Evolutionary conservation across 2,888 invertebrate genomes (phyloP).

Genomic region (Dicyrtomina minuta): DNA sequence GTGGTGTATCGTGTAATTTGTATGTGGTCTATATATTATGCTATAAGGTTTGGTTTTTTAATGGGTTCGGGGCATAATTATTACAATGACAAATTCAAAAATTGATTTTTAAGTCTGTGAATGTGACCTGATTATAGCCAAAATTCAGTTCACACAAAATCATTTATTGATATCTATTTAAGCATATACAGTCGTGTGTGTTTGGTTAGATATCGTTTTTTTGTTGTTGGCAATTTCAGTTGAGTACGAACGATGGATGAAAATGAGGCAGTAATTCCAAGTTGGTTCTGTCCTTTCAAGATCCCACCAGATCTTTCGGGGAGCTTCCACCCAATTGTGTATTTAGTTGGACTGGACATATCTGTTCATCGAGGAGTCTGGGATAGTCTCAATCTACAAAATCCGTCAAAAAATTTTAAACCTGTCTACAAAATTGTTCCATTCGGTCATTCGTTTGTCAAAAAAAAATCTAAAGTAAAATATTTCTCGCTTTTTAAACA

Average conservation of each 20-base stretch:
- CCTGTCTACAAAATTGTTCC: constrained; percentile 78
- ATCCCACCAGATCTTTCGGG: constrained; percentile 81
- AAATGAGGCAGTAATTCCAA: constrained; percentile 25
- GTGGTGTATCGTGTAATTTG: too few species aligned
- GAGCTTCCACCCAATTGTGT: constrained; percentile 82
- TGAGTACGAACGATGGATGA: constrained; percentile 55
- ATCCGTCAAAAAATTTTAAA: constrained; percentile 71
- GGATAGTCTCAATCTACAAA: constrained; percentile 85
- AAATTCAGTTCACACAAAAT: too few species aligned
- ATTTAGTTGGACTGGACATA: constrained; percentile 83
- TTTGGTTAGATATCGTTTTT: constrained; percentile 59
- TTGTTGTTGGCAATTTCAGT: constrained; percentile 64
- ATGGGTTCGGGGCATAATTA: too few species aligned
- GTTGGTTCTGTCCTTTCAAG: constrained; percentile 55
- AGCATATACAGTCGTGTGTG: too few species aligned
- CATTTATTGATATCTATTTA: too few species aligned
- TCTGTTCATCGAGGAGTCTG: constrained; percentile 85
- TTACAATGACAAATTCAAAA: too few species aligned
- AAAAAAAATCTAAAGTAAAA: constrained; percentile 70
- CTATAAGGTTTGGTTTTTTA: too few species aligned
- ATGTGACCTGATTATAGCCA: too few species aligned
- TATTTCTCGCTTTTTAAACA: constrained; percentile 3
- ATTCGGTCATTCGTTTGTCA: constrained; percentile 82
- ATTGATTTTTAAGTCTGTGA: too few species aligned
- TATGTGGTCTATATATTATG: too few species aligned